Evolutionary conservation across 1,140 invertebrate genomes (phyloP), one percentile per base, ranked within the genome.

Genomic region (Sycophila sp.): DNA sequence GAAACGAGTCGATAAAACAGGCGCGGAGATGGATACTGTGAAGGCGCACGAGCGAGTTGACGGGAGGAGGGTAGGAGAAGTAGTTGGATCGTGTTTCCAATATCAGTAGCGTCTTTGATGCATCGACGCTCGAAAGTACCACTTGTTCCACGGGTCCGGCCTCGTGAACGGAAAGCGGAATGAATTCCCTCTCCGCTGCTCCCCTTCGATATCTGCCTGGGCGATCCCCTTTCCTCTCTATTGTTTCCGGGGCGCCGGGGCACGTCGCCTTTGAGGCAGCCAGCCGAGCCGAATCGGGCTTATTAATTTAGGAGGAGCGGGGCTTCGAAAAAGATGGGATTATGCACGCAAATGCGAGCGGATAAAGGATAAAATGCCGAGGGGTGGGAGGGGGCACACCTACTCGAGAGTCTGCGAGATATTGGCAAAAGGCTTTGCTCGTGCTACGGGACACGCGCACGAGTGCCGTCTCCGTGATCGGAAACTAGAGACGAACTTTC

Each of bases 81-180:
- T 76, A 75, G 59, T 73, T 75, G 69, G 65, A 45, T 76, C 74
- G 67, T 76, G 73, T 80, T 79, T 81, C 74, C 78, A 78, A 80
- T 80, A 72, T 74, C 70, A 76, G 76, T 74, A 71, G 71, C 70
- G 72, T 72, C 74, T 76, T 79, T 80, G 77, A 79, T 78, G 71
- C 75, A 79, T 80, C 55, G 75, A 36, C 68, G 62, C 62, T 65
- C 62, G 42, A 58, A 71, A 78, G 72, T 73, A 74, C 67, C 72
- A 73, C 77, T 79, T 78, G 74, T 79, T 76, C 72, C 69, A 53
- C 66, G 34, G 26, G 10, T 17, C 36, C 17, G n/a, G n/a, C 24
- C 28, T 30, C 26, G 66, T 68, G 59, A 69, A 65, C 72, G 74
- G 65, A 64, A 73, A 72, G 53, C 53, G 67, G 64, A 73, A 75